phyloP scores from a whole-genome alignment of 2,113 vertebrate genomes.

The Lichenostomus cassidix region DNA sequence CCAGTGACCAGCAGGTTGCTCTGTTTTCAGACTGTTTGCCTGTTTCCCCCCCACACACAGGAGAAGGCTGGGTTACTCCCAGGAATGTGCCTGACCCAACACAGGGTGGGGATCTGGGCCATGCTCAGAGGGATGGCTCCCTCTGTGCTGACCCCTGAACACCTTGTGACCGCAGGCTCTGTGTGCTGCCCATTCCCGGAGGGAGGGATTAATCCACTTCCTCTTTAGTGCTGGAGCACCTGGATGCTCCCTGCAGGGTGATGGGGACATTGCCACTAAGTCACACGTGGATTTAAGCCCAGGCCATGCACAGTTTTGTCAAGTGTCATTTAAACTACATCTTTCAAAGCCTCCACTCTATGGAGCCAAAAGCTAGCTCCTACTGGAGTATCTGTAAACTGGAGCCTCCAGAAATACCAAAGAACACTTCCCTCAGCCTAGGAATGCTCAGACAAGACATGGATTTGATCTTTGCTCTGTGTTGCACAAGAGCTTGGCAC shows the following conservation, averaged over 20 bases:
- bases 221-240: background rate
- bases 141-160: background rate
- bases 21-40: background rate
- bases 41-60: background rate
- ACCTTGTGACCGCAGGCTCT: background rate
- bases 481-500: background rate
- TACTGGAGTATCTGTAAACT: background rate
- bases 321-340: background rate
- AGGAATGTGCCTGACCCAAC: constrained; percentile 8
- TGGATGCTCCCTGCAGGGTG: background rate
- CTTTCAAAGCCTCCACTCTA: background rate
- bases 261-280: accelerated
- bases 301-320: background rate
- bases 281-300: accelerated
- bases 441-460: background rate
- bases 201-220: background rate
- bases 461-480: background rate
- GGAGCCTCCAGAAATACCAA: background rate
- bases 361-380: background rate
- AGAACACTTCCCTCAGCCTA: background rate
- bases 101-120: background rate
- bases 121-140: background rate
- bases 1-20: background rate
- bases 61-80: constrained; percentile 4
- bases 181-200: background rate